Conservation (phyloP, 2,797 vertebrate species). For the Aulostomus chinensis region DNA sequence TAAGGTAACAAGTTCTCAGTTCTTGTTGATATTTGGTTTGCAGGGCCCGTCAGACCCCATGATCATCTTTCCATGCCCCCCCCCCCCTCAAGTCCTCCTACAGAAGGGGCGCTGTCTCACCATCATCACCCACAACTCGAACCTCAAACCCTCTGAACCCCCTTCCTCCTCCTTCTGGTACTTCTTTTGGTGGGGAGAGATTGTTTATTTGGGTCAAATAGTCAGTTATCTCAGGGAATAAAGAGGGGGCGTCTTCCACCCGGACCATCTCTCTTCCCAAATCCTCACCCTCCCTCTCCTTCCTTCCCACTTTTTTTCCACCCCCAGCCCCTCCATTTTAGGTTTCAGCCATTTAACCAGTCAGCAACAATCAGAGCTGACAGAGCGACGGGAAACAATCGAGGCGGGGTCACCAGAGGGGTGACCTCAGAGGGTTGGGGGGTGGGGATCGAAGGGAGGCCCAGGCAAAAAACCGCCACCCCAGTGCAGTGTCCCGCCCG, state of each 20-base stretch:
- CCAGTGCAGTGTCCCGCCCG: slow-evolving; percentile 64
- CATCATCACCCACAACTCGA: slow-evolving; percentile 22
- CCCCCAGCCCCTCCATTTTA: slow-evolving; percentile 60
- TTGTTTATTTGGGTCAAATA: slow-evolving; percentile 86
- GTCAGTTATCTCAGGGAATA: slow-evolving; percentile 75
- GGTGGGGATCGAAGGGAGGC: slow-evolving; percentile 65
- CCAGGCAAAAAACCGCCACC: slow-evolving; percentile 65
- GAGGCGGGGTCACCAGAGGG: slow-evolving; percentile 75
- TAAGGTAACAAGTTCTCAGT: background rate
- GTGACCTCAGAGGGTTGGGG: slow-evolving; percentile 73
- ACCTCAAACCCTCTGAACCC: slow-evolving; percentile 45
- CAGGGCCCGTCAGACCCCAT: background rate
- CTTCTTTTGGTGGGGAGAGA: slow-evolving; percentile 48
- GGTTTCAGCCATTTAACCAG: slow-evolving; percentile 83
- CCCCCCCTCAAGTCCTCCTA: slow-evolving; percentile 2
- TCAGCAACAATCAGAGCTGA: slow-evolving; percentile 84
- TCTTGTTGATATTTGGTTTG: background rate
- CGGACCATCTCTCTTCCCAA: slow-evolving; percentile 42
- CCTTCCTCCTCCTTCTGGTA: slow-evolving; percentile 36
- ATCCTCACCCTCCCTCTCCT: slow-evolving; percentile 49
- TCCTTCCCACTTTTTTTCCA: slow-evolving; percentile 18
- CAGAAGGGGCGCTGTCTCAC: slow-evolving; percentile 47
- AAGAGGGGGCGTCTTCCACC: slow-evolving; percentile 50
- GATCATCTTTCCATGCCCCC: background rate
- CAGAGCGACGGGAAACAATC: slow-evolving; percentile 84